Percentiles rank a stretch among this genome's conserved stretches.
Evolutionary conservation across 2,113 vertebrate species (phyloP).

Genomic region (Esox niger): DNA sequence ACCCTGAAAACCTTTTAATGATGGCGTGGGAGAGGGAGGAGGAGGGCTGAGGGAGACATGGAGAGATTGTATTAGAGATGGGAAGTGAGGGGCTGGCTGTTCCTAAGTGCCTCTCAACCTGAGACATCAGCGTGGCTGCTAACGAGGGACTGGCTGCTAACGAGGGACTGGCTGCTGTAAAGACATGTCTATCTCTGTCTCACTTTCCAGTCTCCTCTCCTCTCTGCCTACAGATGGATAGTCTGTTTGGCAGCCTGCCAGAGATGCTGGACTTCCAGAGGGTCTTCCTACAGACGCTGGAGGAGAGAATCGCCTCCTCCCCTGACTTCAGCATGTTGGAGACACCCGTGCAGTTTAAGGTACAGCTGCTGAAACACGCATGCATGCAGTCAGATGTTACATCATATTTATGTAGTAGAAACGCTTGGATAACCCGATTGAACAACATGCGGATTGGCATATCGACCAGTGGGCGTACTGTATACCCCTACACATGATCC

Average conservation of each 20-base stretch:
- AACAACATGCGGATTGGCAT: background rate
- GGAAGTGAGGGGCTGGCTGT: constrained; percentile 8
- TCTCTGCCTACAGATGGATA: constrained; percentile 84
- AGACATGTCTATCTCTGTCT: constrained; percentile 18
- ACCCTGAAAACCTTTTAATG: constrained; percentile 51
- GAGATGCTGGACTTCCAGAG: constrained; percentile 98
- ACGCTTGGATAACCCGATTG: background rate
- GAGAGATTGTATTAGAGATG: background rate
- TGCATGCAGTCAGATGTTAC: background rate
- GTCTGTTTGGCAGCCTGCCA: constrained; percentile 93
- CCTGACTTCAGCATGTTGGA: constrained; percentile 87
- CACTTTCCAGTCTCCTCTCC: background rate
- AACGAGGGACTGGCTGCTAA: constrained; percentile 27
- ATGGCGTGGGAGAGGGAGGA: constrained; percentile 2
- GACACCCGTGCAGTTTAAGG: constrained; percentile 91
- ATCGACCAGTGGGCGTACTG: background rate
- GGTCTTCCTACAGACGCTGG: constrained; percentile 93
- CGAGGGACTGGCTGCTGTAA: constrained; percentile 45
- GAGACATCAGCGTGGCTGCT: background rate
- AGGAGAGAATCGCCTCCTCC: constrained; percentile 88
- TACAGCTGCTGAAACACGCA: background rate
- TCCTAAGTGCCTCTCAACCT: constrained; percentile 37
- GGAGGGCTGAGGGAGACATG: background rate
- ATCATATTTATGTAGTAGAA: background rate
- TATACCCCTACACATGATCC: too few species aligned